These are phyloP conservation scores for Micromys minutus DNA, from an alignment of 2,113 vertebrate genomes.

Conservation along the genomic window DNA sequence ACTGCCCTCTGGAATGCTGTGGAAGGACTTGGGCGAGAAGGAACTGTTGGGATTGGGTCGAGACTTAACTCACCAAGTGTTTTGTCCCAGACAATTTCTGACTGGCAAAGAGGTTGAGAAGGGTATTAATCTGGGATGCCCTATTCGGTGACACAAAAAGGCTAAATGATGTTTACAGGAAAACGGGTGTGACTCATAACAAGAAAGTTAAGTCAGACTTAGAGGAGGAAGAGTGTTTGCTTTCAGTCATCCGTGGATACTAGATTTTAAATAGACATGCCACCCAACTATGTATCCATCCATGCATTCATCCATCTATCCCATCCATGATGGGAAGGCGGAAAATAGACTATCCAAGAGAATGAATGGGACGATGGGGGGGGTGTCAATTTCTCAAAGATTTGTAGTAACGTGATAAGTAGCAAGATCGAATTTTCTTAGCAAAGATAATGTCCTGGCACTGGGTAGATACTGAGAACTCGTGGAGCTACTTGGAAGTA, in stretches of 20 bases:
- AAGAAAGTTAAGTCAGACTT: background rate
- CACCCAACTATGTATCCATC: too few species aligned
- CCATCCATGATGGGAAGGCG: background rate
- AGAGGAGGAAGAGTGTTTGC: background rate
- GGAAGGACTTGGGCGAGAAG: background rate
- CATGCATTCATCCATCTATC: background rate
- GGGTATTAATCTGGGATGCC: background rate
- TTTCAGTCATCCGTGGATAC: background rate
- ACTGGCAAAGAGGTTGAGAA: background rate
- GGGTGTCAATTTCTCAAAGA: background rate
- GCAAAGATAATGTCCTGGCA: background rate
- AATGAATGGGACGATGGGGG: background rate
- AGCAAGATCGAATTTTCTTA: background rate
- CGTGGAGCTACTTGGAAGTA: background rate
- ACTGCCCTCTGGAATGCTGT: constrained; percentile 18
- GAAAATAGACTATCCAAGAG: background rate
- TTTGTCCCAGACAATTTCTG: constrained; percentile 24
- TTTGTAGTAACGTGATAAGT: too few species aligned
- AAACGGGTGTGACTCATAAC: background rate
- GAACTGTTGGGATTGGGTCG: background rate
- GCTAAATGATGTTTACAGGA: background rate
- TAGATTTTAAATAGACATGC: background rate
- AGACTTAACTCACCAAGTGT: background rate
- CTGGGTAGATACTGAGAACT: background rate
- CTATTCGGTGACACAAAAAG: background rate